These are phyloP conservation scores for Sebastes hubbsi DNA, from an alignment of 2,797 vertebrate genomes.

Conservation along the genomic window DNA sequence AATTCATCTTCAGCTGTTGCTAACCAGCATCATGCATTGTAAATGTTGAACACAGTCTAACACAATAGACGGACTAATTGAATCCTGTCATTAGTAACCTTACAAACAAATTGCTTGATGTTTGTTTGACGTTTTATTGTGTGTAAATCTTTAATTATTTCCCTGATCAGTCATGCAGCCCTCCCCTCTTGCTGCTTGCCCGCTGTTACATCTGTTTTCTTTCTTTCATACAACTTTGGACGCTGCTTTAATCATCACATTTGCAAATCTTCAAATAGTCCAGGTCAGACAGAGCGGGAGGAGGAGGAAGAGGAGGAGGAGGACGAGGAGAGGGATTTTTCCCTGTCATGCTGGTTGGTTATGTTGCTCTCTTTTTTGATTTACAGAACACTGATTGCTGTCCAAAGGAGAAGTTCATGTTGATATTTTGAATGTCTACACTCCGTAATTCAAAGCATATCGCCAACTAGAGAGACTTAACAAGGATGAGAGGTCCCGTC, in stretches of 20 bases:
- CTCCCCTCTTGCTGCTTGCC: not conserved
- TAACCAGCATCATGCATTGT: not conserved
- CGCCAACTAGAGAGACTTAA: not conserved
- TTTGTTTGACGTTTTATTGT: not conserved
- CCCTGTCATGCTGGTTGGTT: not conserved
- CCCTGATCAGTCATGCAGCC: not conserved
- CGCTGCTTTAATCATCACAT: slow-evolving; percentile 21
- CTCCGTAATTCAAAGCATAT: not conserved
- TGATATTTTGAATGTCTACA: not conserved
- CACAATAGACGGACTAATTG: not conserved
- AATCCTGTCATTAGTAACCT: not conserved
- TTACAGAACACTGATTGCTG: not conserved
- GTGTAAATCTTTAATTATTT: not conserved
- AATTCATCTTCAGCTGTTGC: not conserved
- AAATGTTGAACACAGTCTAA: not conserved
- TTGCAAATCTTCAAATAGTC: slow-evolving; percentile 3
- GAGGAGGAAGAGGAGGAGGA: not conserved
- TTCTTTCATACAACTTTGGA: not conserved
- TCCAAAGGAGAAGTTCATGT: not conserved
- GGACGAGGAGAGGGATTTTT: not conserved
- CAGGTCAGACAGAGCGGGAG: not conserved
- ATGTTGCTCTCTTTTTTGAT: not conserved
- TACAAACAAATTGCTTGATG: slow-evolving; percentile 1
- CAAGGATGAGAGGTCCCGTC: not conserved
- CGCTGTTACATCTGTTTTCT: not conserved